A percentile compares a stretch with the other conserved stretches of the same genome.
Conservation (phyloP, 2,113 vertebrate species). For the Trachemys scripta region DNA sequence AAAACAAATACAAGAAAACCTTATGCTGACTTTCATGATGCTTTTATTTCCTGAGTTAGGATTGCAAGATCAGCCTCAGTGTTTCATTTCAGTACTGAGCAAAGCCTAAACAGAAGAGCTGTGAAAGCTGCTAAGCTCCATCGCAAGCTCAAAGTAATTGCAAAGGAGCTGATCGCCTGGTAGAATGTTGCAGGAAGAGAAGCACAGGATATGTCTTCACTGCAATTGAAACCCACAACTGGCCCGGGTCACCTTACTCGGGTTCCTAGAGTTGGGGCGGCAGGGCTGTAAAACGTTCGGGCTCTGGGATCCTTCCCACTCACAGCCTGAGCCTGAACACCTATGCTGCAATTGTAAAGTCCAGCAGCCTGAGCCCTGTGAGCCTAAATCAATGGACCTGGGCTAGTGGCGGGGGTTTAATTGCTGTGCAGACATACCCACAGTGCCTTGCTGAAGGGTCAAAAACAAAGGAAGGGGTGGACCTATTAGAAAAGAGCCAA, state of each 20-base stretch:
- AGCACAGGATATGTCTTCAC: not conserved
- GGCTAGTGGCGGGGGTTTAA: not conserved
- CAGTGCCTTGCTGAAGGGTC: not conserved
- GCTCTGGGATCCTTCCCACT: not conserved
- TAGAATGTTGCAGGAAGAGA: not conserved
- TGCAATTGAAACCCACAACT: not conserved
- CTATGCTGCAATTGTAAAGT: not conserved
- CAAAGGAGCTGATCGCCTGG: not conserved
- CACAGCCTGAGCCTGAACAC: not conserved
- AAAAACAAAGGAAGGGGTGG: not conserved
- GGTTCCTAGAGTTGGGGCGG: not conserved
- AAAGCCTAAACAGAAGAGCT: not conserved
- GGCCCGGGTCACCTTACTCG: not conserved
- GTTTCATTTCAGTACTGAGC: not conserved
- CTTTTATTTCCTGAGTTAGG: not conserved
- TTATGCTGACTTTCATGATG: not conserved
- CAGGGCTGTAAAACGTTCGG: too few species aligned
- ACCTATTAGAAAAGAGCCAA: conserved; percentile 13
- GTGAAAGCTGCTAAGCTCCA: not conserved
- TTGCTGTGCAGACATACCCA: not conserved
- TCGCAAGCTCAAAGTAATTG: not conserved
- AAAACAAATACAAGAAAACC: not conserved
- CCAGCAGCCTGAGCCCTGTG: too few species aligned
- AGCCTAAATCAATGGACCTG: not conserved
- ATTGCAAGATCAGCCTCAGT: not conserved